Evolutionary conservation across 2,888 invertebrate genomes (phyloP), one percentile per base, ranked within the genome.

Genomic region (Erynnis tages): DNA sequence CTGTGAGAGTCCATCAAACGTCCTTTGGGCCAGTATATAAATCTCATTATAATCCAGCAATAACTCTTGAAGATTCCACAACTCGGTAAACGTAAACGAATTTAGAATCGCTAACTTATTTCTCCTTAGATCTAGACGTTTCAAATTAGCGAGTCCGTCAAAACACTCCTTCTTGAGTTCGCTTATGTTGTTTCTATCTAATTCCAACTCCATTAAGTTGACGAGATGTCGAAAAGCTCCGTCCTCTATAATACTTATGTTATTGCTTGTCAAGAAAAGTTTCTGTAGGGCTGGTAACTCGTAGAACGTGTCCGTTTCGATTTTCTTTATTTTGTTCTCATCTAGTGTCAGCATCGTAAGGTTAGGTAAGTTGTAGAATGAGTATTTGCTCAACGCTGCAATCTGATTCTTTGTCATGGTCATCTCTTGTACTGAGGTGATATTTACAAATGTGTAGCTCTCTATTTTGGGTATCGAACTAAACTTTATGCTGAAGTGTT

Each of bases 241-340:
- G 53, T 96, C 96, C 63, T 98, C 97, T 55, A 97, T 91, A 21
- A 93, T 91, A 63, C 94, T 94, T 59, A 98, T 91, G 67, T 95
- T 94, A 83, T 98, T 98, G 74, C 94, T 94, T 71, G 96, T 96
- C 49, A 98, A 90, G 67, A 93, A 94, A 48, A 98, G 91, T 63
- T 94, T 93, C 62, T 93, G 92, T 62, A 95, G 82, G 14, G 90
- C 86, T 0, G 95, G 95, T 54, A 96, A 76, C 70, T 94, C 93
- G 45, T 93, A 91, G 79, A 96, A 96, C 1, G 94, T 94, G 64
- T 93, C 92, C 38, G 93, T 91, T 66, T 93, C 93, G 58, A 96
- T 90, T 70, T 94, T 94, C 17, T 91, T 90, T 69, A 96, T 93
- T 66, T 91, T 91, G 79, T 96, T 96, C 64, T 94, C 93, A 59